Conservation (phyloP, 2,113 vertebrate genomes). For the Saccopteryx bilineata region DNA sequence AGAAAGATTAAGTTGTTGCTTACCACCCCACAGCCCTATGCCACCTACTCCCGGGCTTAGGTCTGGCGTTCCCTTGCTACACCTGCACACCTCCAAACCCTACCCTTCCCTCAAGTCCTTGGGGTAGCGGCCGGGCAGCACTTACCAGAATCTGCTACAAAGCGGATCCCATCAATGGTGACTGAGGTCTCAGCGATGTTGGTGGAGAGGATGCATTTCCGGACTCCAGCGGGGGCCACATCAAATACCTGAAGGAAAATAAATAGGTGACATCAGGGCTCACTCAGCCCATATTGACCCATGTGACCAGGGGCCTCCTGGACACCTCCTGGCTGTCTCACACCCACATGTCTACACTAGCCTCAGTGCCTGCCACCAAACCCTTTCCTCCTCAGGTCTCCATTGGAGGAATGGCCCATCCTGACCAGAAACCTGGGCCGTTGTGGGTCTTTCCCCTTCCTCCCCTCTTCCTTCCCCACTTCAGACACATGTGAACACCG, state of each 20-base stretch:
- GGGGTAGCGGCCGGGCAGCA: accelerated
- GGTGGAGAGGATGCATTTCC: slow-evolving; percentile 96
- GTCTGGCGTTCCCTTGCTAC: too few relatives aligned
- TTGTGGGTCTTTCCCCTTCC: background rate
- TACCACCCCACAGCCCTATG: background rate
- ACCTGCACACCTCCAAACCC: accelerated
- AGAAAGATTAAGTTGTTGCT: background rate
- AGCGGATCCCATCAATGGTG: slow-evolving; percentile 96
- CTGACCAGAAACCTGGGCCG: background rate
- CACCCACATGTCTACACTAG: background rate
- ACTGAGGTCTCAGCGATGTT: slow-evolving; percentile 97
- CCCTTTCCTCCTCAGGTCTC: background rate
- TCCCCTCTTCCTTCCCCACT: accelerated
- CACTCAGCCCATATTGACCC: background rate
- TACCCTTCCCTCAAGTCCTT: background rate
- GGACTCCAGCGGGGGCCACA: slow-evolving; percentile 92
- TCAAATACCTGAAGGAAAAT: slow-evolving; percentile 92
- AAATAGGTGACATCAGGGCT: background rate
- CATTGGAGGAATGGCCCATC: too few relatives aligned
- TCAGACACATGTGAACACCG: background rate
- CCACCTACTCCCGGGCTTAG: background rate
- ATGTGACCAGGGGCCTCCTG: accelerated
- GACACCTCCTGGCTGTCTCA: background rate
- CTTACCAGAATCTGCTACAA: slow-evolving; percentile 95
- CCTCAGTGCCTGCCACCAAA: background rate